Evolutionary conservation across 2,888 invertebrate genomes (phyloP), one percentile per base, ranked within the genome.

Genomic region (Dryomyza anilis): DNA sequence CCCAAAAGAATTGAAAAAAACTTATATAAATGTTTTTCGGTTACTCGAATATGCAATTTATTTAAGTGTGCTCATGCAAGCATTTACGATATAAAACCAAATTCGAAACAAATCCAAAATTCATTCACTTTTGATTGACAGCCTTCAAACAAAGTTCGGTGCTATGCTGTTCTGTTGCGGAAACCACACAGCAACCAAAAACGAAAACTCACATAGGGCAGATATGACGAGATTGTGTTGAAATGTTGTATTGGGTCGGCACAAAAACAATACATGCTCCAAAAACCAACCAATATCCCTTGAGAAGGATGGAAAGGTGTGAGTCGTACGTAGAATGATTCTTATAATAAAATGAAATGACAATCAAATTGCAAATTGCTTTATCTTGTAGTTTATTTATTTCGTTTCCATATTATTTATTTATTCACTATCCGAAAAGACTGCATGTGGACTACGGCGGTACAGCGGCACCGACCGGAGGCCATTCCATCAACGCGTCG

Each of bases 291-390:
- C n/a, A n/a, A n/a, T n/a, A n/a, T n/a, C n/a, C n/a, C n/a, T n/a
- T n/a, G n/a, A n/a, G n/a, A n/a, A n/a, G n/a, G n/a, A n/a, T n/a
- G n/a, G n/a, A n/a, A n/a, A n/a, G n/a, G n/a, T n/a, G n/a, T n/a
- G n/a, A n/a, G n/a, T n/a, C n/a, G n/a, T n/a, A n/a, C n/a, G n/a
- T n/a, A n/a, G n/a, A n/a, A n/a, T n/a, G n/a, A n/a, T n/a, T 27
- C 43, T 39, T 16, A 14, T 30, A 19, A 59, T 33, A 43, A 61
- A 19, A 73, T 73, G 72, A 76, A 76, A 77, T 75, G 76, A 77
- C 76, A 76, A 76, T 77, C 78, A 77, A 77, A 76, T 76, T 76
- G 76, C 74, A 77, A 76, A 77, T 76, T 74, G 75, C 76, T 76
- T 77, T 75, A 76, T 76, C 75, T 74, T 76, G 77, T 76, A 76